Conservation (phyloP, 1,140 invertebrate genomes). For the Nilaparvata lugens region DNA sequence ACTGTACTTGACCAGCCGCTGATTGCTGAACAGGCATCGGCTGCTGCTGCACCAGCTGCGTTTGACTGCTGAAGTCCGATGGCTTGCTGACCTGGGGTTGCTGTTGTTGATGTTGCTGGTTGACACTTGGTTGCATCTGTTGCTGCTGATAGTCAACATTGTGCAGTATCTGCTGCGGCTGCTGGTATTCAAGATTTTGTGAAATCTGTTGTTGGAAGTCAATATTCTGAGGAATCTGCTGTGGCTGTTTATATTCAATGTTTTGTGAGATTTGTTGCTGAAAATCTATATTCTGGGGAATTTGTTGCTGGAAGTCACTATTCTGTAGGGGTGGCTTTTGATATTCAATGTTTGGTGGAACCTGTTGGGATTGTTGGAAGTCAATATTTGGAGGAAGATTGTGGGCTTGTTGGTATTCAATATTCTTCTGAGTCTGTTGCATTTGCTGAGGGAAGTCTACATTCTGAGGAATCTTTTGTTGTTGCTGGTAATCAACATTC, state of each 20-base stretch:
- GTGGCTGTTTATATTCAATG: background rate
- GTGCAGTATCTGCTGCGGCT: constrained; percentile 12
- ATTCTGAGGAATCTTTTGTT: constrained; percentile 15
- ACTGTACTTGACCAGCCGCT: too few species aligned
- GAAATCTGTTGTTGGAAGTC: constrained; percentile 13
- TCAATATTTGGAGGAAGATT: constrained; percentile 7
- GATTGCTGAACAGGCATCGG: constrained; percentile 6
- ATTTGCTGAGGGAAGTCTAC: too few species aligned
- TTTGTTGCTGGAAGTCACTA: constrained; percentile 8
- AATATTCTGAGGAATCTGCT: constrained; percentile 11
- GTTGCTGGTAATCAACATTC: background rate
- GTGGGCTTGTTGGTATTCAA: constrained; percentile 4
- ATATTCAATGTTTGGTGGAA: too few species aligned
- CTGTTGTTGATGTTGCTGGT: background rate
- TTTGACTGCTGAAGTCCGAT: background rate
- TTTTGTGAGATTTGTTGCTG: constrained; percentile 1
- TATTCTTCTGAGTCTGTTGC: background rate
- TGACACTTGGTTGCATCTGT: background rate
- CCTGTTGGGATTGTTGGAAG: constrained; percentile 9
- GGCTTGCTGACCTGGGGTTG: constrained; percentile 15
- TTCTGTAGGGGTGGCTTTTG: too few species aligned
- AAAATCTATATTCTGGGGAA: constrained; percentile 16
- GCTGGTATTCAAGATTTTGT: constrained; percentile 11
- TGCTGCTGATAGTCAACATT: background rate
- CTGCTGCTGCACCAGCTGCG: constrained; percentile 18